Base-by-base conservation (phyloP, 2,113 vertebrate species). In the Desmodus rotundus region DNA sequence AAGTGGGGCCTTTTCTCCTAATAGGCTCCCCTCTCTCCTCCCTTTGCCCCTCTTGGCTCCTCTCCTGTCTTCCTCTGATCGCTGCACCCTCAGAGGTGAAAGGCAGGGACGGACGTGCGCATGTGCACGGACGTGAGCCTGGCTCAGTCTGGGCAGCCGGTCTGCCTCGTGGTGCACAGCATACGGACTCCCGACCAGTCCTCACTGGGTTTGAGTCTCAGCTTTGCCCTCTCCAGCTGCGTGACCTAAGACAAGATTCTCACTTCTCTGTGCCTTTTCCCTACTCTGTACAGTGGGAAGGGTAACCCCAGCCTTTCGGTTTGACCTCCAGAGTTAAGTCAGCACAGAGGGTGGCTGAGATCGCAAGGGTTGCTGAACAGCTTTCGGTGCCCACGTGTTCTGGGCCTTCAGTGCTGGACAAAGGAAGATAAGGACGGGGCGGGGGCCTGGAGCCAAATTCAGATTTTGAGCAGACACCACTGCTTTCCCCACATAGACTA, bases 31-130 rank as follows among this genome's bases (percentile, higher is more conserved):
- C 36, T 31, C 7, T 7, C 28, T 7, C 24, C 19, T 9, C 73
- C 38, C 19, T 70, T 41, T 19, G 3, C 36, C 50, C 56, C 56
- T 67, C 45, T 24, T 54, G 19, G 19, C 5, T 65, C 65, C 67
- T 63, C 41, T 85, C 36, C 50, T 13, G n/a, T 28, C 45, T 47
- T 67, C n/a, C 43, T 56, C 13, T 4, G 16, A 52, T 33, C 47
- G 50, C 17, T 58, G 52, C 2, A 43, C 4, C n/a, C 33, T 63
- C 61, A 13, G 16, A 68, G 15, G 16, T 33, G 54, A 95, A 78
- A 24, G 11, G 4, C 33, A 12, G 8, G 19, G 1, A 24, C 36
- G 24, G 17, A 43, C 2, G 20, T 0, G 10, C 14, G 2, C 5
- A 20, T 43, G 47, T 52, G 36, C 3, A 1, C 4, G 2, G 4